Evolutionary conservation across 2,888 invertebrate species (phyloP).

Genomic region (Pardosa pseudoannulata): DNA sequence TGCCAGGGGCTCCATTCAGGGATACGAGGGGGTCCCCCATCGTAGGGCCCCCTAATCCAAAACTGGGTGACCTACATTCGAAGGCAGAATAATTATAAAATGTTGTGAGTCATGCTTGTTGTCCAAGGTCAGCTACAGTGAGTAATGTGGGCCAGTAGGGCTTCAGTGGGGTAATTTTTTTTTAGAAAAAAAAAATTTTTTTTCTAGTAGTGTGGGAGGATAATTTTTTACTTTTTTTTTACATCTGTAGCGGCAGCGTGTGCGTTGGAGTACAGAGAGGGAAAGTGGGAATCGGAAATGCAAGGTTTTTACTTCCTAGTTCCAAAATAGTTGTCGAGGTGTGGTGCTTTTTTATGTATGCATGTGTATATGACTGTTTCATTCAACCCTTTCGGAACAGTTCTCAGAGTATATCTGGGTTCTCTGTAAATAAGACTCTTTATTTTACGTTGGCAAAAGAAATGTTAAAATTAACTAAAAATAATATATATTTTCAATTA

Average conservation of each 20-base stretch:
- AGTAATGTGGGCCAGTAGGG: conserved; percentile 70
- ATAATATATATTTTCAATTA: no score
- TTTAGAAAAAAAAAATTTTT: conserved; percentile 16
- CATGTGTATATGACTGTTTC: no score
- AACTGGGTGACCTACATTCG: conserved; percentile 63
- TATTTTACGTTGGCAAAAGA: no score
- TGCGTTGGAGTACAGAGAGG: conserved; percentile 24
- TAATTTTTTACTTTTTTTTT: conserved; percentile 6
- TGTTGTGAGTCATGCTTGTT: conserved; percentile 32
- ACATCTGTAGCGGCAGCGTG: not conserved
- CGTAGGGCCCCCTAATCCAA: conserved; percentile 62
- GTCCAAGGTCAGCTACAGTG: conserved; percentile 60
- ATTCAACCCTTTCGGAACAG: no score
- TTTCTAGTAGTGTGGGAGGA: conserved; percentile 24
- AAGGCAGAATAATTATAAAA: conserved; percentile 59
- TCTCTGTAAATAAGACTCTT: no score
- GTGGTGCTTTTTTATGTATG: no score
- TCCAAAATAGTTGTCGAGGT: no score
- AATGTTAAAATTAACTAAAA: no score
- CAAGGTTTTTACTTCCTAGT: conserved; percentile 1
- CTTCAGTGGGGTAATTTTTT: conserved; percentile 25
- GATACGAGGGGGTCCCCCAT: conserved; percentile 29
- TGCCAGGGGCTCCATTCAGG: conserved; percentile 53
- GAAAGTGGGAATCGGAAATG: not conserved
- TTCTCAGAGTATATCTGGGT: no score